Conservation (phyloP, 2,797 vertebrate genomes). For the Denticeps clupeoides region DNA sequence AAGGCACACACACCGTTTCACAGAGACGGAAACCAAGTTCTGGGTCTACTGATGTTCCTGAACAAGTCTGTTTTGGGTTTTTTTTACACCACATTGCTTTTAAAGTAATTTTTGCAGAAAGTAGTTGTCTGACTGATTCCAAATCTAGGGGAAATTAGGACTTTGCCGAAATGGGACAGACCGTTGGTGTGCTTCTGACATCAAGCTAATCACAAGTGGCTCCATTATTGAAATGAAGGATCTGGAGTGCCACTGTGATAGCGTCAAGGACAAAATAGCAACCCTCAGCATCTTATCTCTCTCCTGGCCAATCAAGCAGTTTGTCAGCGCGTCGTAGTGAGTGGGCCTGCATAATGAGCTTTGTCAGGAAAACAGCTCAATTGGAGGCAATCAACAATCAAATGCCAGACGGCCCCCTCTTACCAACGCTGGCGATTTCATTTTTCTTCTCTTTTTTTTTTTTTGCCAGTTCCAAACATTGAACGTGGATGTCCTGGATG, state of each 20-base stretch:
- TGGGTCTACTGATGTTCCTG: too few species aligned
- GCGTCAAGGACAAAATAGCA: constrained; percentile 36
- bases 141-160: too few species aligned
- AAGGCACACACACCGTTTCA: not conserved
- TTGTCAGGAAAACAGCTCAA: constrained; percentile 27
- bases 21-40: too few species aligned
- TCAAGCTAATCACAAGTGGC: constrained; percentile 19
- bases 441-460: not conserved
- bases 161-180: too few species aligned
- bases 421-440: not conserved
- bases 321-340: constrained; percentile 29
- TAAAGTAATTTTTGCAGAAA: too few species aligned
- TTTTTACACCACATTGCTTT: too few species aligned
- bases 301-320: constrained; percentile 23
- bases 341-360: constrained; percentile 26
- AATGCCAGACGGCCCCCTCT: constrained; percentile 12
- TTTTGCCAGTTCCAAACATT: too few species aligned
- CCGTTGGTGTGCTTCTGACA: not conserved
- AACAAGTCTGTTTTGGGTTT: too few species aligned
- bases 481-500: too few species aligned
- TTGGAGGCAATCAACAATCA: constrained; percentile 27
- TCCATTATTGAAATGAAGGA: constrained; percentile 26
- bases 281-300: constrained; percentile 27
- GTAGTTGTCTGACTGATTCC: too few species aligned
- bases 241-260: constrained; percentile 20